phyloP scores from a whole-genome alignment of 2,888 invertebrate genomes.

The Hofmannophila pseudospretella region DNA sequence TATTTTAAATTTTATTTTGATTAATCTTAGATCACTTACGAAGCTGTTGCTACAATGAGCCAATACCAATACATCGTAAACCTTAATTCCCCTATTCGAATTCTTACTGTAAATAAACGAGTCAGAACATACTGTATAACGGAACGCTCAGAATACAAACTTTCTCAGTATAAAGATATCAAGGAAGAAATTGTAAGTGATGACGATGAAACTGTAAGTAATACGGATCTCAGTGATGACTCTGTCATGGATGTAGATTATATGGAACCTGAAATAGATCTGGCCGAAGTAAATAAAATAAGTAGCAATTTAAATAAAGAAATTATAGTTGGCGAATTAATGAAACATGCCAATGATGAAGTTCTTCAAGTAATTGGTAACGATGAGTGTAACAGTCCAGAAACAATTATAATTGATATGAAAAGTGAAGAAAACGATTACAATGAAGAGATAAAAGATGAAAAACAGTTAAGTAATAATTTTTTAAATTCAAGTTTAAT shows the following conservation, averaged over 20 bases:
- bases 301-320: no score
- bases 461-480: no score
- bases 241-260: constrained; percentile 1
- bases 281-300: not conserved
- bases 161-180: constrained; percentile 6
- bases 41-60: constrained; percentile 13
- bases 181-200: constrained; percentile 16
- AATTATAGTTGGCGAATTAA: no score
- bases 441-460: no score
- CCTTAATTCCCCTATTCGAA: not conserved
- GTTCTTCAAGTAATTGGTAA: no score
- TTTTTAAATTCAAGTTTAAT: no score
- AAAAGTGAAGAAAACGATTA: no score
- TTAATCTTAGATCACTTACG: not conserved
- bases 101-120: not conserved
- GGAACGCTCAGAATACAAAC: constrained; percentile 4
- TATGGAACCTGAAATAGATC: constrained; percentile 8
- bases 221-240: constrained; percentile 6
- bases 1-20: no score
- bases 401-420: no score
- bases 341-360: no score
- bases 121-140: not conserved
- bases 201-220: constrained; percentile 12
- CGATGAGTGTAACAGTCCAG: no score
- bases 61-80: constrained; percentile 11